Base-by-base conservation (phyloP, 37 sponge, comb jelly and placozoan genomes). In the Beroe forskalii region DNA sequence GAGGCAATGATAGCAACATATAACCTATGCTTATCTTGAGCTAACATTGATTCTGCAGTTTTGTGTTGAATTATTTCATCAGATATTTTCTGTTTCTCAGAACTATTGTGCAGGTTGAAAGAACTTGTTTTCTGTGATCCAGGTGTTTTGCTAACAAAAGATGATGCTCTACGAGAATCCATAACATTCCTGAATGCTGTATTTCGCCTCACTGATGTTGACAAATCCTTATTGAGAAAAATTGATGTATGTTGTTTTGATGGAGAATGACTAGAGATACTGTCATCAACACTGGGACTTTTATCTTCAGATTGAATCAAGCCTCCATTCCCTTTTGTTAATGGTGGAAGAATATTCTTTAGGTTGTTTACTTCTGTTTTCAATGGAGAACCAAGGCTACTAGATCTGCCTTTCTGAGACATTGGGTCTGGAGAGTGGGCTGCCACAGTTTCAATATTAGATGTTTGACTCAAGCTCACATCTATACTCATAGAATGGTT, bases 1-100 rank as follows among this genome's bases (percentile, higher is more conserved):
- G 86, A 80, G 2, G 86, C 86, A 23, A 80, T 41, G 25, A 80
- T 22, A n/a, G 86, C 86, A 42, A 80, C 24, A 41, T 44, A 44
- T 3, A 80, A 80, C 55, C 86, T 8, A 0, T 38, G 24, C n/a
- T 44, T 41, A 25, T 80, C 86, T 43, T 80, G 86, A 3, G n/a
- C 31, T 41, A 80, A 38, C 86, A 80, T 80, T 44, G 55, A 44
- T 12, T 80, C 86, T 12, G 20, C 30, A 27, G 44, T 80, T 43
- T 80, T 80, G 55, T 80, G 14, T 80, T 80, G 28, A 48, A 80
- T 80, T 41, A 80, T 80, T 44, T 80, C 40, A 20, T 80, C 55
- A 41, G 86, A 80, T n/a, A 80, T 41, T 8, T 35, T 38, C 20
- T 43, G 28, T 0, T 22, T 12, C n/a, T 80, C 86, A 23, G 4